A percentile compares a stretch with the other conserved stretches of the same genome.
phyloP scores from a whole-genome alignment of 2,888 invertebrate genomes.

The Diplolepis rosae region DNA sequence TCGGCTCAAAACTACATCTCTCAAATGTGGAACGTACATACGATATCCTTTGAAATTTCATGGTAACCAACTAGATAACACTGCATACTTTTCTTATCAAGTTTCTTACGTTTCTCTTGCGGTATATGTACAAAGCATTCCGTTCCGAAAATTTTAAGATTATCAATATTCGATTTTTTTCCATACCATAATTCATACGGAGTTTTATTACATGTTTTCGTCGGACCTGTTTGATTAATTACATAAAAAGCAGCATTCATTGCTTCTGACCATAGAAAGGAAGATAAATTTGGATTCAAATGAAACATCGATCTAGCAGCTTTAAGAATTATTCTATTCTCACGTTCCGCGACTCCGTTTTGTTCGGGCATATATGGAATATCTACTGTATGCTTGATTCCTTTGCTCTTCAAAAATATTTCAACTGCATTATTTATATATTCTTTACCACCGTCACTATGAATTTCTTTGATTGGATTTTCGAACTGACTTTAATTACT shows the following conservation, averaged over 20 bases:
- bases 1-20: slow-evolving; percentile 6
- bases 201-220: background rate
- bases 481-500: slow-evolving; percentile 2
- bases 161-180: background rate
- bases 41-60: slow-evolving; percentile 26
- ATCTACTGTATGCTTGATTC: slow-evolving; percentile 14
- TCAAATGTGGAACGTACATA: background rate
- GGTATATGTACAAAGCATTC: slow-evolving; percentile 29
- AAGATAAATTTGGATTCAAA: slow-evolving; percentile 9
- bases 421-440: slow-evolving; percentile 11
- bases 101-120: slow-evolving; percentile 9
- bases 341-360: slow-evolving; percentile 25
- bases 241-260: slow-evolving; percentile 16
- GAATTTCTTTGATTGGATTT: slow-evolving; percentile 10
- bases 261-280: slow-evolving; percentile 28
- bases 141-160: slow-evolving; percentile 29
- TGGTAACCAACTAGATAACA: slow-evolving; percentile 28
- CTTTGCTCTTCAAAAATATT: background rate
- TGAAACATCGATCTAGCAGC: slow-evolving; percentile 21
- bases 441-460: slow-evolving; percentile 16
- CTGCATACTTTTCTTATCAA: slow-evolving; percentile 27
- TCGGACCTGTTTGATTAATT: slow-evolving; percentile 30
- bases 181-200: slow-evolving; percentile 24
- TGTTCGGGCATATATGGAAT: slow-evolving; percentile 31
- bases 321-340: slow-evolving; percentile 30